phyloP scores from a whole-genome alignment of 2,113 vertebrate genomes.

The Stercorarius parasiticus region DNA sequence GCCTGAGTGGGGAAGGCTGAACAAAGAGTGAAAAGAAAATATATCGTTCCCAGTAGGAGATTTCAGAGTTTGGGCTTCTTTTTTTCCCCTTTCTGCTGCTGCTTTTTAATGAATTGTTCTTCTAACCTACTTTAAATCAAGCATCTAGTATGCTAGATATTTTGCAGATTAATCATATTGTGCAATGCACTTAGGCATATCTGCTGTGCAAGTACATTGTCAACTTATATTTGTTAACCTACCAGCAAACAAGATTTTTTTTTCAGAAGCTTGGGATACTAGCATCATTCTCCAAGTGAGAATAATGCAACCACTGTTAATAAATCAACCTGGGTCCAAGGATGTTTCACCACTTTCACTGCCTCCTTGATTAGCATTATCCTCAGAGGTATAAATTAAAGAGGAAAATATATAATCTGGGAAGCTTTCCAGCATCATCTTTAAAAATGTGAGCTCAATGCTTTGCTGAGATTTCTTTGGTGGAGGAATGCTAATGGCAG shows the following conservation, averaged over 20 bases:
- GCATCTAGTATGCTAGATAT: conserved; percentile 28
- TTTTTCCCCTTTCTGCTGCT: neutral
- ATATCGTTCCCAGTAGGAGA: neutral
- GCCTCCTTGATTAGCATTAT: conserved; percentile 43
- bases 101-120: conserved; percentile 37
- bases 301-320: conserved; percentile 21
- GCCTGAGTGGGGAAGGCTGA: neutral
- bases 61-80: neutral
- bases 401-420: conserved; percentile 54
- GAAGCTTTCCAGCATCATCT: conserved; percentile 51
- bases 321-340: neutral
- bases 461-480: conserved; percentile 24
- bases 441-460: conserved; percentile 35
- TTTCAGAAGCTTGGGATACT: neutral
- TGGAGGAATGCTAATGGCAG: conserved; percentile 10
- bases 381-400: conserved; percentile 58
- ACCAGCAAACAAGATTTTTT: neutral
- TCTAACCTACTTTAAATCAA: conserved; percentile 37
- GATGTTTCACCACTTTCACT: neutral
- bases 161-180: conserved; percentile 45
- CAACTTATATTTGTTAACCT: conserved; percentile 41
- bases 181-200: conserved; percentile 46
- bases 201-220: conserved; percentile 45
- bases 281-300: neutral
- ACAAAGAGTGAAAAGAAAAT: neutral